Conservation (phyloP, 2,113 vertebrate genomes). For the Mus pahari region DNA sequence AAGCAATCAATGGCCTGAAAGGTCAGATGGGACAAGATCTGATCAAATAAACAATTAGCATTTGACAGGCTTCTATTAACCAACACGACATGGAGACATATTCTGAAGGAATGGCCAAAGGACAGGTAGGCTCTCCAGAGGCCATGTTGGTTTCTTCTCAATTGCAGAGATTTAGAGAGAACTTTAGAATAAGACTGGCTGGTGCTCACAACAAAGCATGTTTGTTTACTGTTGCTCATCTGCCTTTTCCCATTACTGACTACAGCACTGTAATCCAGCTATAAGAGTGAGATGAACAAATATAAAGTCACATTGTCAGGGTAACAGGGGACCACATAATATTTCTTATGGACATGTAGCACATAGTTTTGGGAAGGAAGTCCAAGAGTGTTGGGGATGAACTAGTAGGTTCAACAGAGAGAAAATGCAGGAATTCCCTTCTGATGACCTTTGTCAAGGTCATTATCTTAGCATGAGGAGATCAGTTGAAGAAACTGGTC, state of each 20-base stretch:
- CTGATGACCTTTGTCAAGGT: not conserved
- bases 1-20: not conserved
- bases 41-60: not conserved
- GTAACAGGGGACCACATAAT: not conserved
- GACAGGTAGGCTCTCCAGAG: not conserved
- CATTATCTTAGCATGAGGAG: not conserved
- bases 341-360: not conserved
- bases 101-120: not conserved
- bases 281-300: not conserved
- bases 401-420: not conserved
- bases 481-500: not conserved
- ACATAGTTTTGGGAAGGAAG: not conserved
- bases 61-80: not conserved
- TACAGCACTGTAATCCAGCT: not conserved
- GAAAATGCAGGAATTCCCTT: not conserved
- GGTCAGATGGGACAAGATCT: not conserved
- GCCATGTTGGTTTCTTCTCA: slow-evolving; percentile 27
- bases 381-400: not conserved
- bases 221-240: not conserved
- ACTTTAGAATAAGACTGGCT: not conserved
- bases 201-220: not conserved
- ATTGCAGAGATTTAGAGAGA: not conserved
- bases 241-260: not conserved
- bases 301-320: not conserved
- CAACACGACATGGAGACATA: not conserved